Base-by-base conservation (phyloP, 2,797 vertebrate genomes). In the Lepus oiostolus region DNA sequence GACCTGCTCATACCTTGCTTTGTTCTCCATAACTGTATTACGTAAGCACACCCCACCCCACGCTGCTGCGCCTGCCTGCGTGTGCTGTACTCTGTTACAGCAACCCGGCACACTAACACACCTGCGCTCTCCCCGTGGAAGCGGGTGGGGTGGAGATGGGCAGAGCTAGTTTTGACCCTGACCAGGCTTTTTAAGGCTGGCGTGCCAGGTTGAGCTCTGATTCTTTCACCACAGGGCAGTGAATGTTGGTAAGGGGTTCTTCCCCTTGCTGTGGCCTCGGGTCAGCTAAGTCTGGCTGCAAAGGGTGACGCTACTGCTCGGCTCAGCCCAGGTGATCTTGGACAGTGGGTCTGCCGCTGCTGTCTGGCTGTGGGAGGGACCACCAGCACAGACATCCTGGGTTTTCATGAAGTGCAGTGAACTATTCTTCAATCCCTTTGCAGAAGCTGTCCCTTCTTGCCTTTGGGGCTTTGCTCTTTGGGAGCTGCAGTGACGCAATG, bases 61-160 rank as follows among this genome's bases (percentile, higher is more conserved):
- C 11, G 13, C 12, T 42, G 22, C 50, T 28, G 6, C 2, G 0
- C 13, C 54, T 4, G 13, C 13, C 54, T 58, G 54, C 19, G 4
- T 63, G 50, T 26, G 30, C 11, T 9, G 63, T 13, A 12, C n/a
- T 30, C 28, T 30, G 17, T 11, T 30, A 35, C 6, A 22, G 70
- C 4, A 62, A 52, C 19, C 5, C 1, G 35, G 32, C 42, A 54
- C 54, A 32, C 14, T 21, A 12, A 63, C 13, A 12, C 14, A 12
- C 5, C 38, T 22, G 16, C 32, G 32, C 28, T 22, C 26, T 22
- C 14, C 60, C 16, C 4, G 3, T 28, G 30, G 32, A 70, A 38
- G 65, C 17, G 60, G 24, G 13, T 11, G 9, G 19, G 22, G 11
- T 1, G 0, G 26, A 30, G 21, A 19, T 62, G 26, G 70, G 17